Evolutionary conservation across 2,888 invertebrate genomes (phyloP), one percentile per base, ranked within the genome.

Genomic region (Orgyia antiqua): DNA sequence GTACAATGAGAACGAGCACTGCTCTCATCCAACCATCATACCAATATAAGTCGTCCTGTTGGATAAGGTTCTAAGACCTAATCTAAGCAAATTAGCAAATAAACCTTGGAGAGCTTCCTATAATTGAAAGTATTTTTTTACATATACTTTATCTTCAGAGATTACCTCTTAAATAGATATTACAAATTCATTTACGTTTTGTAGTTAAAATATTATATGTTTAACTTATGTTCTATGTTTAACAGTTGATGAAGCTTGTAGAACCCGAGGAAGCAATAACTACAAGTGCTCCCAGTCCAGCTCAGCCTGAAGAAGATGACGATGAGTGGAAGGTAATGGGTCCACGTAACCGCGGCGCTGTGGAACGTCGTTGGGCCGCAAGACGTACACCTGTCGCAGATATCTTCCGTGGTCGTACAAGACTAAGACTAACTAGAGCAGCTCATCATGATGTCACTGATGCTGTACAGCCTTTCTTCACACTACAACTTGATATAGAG

Each of bases 401-500:
- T 60, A 95, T 98, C 43, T 98, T 98, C 86, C 93, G 96, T 46
- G 98, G 98, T 25, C 93, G 96, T 63, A 89, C 97, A 42, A 91
- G 96, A 38, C 94, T 96, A 24, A 91, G 94, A 7, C 89, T 98
- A 39, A 92, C 92, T 49, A 88, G 94, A 37, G 88, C 91, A 6
- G 89, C 91, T 8, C 61, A 80, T 51, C 75, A 80, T 12, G 90
- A 91, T 64, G 91, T 94, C 48, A 96, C 97, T 0, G 96, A 96
- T 66, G 96, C 94, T 49, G 93, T 98, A 44, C 96, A 98, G 73
- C 98, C 98, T 1, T 98, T 98, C 87, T 97, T 97, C 72, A 97
- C 97, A 1, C 87, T 98, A 40, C 97, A 96, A 70, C 89, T 98
- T 15, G 97, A 98, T 64, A 96, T 98, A 53, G 96, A 97, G 89